phyloP scores from a whole-genome alignment of 2,797 vertebrate genomes.

The Lophotriccus pileatus region DNA sequence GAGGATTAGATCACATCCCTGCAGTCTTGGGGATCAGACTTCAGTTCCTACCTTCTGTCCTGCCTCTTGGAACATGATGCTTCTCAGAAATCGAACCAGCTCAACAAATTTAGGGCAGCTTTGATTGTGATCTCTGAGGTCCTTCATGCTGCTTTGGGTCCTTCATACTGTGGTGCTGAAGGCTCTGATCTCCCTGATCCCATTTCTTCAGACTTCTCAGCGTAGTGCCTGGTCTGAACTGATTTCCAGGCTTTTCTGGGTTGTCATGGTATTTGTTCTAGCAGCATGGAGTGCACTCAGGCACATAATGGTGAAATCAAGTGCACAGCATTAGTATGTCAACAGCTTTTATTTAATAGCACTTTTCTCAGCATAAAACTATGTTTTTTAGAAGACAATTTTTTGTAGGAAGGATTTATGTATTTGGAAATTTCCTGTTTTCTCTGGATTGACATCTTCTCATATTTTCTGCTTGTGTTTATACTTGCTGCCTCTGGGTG shows the following conservation, averaged over 20 bases:
- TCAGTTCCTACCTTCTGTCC: neutral
- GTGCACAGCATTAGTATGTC: neutral
- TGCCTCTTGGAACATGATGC: neutral
- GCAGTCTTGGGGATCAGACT: neutral
- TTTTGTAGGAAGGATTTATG: neutral
- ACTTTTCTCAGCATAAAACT: neutral
- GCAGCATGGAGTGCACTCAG: neutral
- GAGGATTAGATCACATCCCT: neutral
- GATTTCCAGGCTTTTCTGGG: neutral
- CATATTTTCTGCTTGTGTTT: neutral
- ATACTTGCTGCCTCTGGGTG: neutral
- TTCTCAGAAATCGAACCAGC: neutral
- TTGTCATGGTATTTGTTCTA: neutral
- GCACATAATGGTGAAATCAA: constrained; percentile 22
- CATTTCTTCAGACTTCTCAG: neutral
- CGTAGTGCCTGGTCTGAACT: neutral
- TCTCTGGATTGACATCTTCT: neutral
- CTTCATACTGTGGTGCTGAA: neutral
- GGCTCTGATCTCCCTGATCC: neutral
- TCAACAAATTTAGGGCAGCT: neutral
- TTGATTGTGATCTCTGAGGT: neutral
- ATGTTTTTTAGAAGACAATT: neutral
- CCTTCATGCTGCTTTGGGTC: neutral
- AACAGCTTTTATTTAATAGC: neutral
- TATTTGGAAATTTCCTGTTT: neutral